Evolutionary conservation across 2,888 invertebrate species (phyloP).

Genomic region (Leptinotarsa tumamoca): DNA sequence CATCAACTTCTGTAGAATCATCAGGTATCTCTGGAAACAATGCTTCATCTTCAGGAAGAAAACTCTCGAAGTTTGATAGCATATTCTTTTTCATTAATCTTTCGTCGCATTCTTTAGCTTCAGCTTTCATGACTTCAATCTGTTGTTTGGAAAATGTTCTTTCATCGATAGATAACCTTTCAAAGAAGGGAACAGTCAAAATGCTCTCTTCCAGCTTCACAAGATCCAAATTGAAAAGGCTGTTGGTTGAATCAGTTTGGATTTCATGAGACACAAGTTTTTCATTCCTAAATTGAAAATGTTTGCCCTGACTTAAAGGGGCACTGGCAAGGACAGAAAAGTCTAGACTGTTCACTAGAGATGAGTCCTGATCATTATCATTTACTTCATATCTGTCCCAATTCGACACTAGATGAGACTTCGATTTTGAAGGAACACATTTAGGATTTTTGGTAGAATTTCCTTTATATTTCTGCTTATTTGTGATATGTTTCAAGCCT

Average conservation of each 20-base stretch:
- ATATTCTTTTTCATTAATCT: neutral
- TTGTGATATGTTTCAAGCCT: slow-evolving; percentile 46
- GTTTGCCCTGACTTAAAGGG: slow-evolving; percentile 39
- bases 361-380: slow-evolving; percentile 22
- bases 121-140: slow-evolving; percentile 14
- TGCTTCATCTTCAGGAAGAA: neutral
- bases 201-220: slow-evolving; percentile 43
- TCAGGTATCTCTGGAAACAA: neutral
- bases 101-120: neutral
- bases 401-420: slow-evolving; percentile 42
- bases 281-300: slow-evolving; percentile 45
- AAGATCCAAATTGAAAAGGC: slow-evolving; percentile 44
- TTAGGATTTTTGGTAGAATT: slow-evolving; percentile 46
- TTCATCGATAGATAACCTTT: slow-evolving; percentile 40
- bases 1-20: neutral
- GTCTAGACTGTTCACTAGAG: slow-evolving; percentile 9
- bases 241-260: slow-evolving; percentile 30
- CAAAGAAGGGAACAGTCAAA: slow-evolving; percentile 44
- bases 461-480: slow-evolving; percentile 49
- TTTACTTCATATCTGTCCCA: slow-evolving; percentile 47
- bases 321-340: slow-evolving; percentile 33
- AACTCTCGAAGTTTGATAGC: neutral
- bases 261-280: slow-evolving; percentile 37
- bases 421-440: slow-evolving; percentile 39
- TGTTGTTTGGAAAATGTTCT: slow-evolving; percentile 37